Conservation (phyloP, 2,113 vertebrate species). For the Anhinga rufa region DNA sequence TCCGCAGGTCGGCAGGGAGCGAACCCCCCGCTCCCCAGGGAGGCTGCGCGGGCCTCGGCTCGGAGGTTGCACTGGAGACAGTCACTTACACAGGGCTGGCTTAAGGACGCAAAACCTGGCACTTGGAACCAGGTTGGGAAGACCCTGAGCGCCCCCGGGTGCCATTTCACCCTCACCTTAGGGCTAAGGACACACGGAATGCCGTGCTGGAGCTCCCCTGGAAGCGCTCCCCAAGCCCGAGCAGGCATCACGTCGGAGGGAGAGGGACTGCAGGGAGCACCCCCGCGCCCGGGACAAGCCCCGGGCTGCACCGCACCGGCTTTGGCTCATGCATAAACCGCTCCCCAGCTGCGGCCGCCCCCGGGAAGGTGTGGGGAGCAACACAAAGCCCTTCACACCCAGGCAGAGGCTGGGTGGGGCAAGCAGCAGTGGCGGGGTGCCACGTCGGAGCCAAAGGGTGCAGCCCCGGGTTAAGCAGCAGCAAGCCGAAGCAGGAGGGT, state of each 20-base stretch:
- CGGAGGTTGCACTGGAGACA: not conserved
- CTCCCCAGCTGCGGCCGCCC: accelerated
- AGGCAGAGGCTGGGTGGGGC: not conserved
- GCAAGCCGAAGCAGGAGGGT: not conserved
- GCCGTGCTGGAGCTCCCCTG: not conserved
- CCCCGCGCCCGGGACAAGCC: accelerated
- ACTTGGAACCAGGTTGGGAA: not conserved
- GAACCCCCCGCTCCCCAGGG: too few relatives aligned
- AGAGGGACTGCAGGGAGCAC: not conserved
- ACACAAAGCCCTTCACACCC: not conserved
- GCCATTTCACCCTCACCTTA: accelerated
- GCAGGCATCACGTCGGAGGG: accelerated
- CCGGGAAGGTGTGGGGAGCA: accelerated
- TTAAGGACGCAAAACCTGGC: not conserved
- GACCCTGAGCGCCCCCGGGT: accelerated
- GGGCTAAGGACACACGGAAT: accelerated
- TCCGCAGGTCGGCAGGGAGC: too few relatives aligned
- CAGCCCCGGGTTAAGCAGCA: not conserved
- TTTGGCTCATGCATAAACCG: accelerated
- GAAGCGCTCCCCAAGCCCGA: accelerated
- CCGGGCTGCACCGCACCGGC: not conserved
- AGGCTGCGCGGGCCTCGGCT: not conserved
- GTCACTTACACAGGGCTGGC: not conserved
- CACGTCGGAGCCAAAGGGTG: not conserved
- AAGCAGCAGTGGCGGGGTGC: accelerated